Conservation (phyloP, 2,797 vertebrate genomes). For the Leuciscus waleckii region DNA sequence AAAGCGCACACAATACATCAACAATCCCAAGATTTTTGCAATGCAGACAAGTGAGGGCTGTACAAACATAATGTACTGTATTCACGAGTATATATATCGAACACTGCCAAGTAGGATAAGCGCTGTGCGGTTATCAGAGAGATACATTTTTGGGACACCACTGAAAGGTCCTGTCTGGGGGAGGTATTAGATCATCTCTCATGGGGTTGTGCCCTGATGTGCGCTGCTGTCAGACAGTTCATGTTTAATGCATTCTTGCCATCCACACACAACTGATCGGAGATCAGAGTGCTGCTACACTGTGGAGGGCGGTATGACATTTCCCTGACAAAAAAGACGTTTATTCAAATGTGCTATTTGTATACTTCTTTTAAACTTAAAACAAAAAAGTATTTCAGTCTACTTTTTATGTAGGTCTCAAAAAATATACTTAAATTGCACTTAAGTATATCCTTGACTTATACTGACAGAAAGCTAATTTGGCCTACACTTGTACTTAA, state of each 20-base stretch:
- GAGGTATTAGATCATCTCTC: slow-evolving; percentile 36
- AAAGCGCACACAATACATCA: background rate
- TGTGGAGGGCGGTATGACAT: background rate
- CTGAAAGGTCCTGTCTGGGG: slow-evolving; percentile 27
- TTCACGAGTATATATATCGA: slow-evolving; percentile 12
- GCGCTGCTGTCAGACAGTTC: slow-evolving; percentile 23
- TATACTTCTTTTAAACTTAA: no score
- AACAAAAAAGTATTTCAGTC: no score
- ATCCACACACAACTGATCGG: slow-evolving; percentile 11
- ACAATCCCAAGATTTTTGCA: slow-evolving; percentile 1
- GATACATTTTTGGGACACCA: slow-evolving; percentile 1
- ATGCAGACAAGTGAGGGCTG: background rate
- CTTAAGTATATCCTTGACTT: no score
- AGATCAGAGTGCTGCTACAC: slow-evolving; percentile 37
- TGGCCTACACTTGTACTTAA: no score
- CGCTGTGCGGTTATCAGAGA: slow-evolving; percentile 14
- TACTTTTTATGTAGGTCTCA: no score
- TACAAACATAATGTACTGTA: slow-evolving; percentile 7
- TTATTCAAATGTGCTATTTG: background rate
- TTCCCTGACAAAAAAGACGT: background rate
- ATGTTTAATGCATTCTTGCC: slow-evolving; percentile 44
- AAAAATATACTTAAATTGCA: no score
- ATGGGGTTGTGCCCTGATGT: background rate
- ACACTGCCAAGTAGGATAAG: slow-evolving; percentile 18
- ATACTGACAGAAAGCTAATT: no score